Evolutionary conservation across 2,113 vertebrate genomes (phyloP), one percentile per base, ranked within the genome.

Genomic region (Motacilla tschutschensis): DNA sequence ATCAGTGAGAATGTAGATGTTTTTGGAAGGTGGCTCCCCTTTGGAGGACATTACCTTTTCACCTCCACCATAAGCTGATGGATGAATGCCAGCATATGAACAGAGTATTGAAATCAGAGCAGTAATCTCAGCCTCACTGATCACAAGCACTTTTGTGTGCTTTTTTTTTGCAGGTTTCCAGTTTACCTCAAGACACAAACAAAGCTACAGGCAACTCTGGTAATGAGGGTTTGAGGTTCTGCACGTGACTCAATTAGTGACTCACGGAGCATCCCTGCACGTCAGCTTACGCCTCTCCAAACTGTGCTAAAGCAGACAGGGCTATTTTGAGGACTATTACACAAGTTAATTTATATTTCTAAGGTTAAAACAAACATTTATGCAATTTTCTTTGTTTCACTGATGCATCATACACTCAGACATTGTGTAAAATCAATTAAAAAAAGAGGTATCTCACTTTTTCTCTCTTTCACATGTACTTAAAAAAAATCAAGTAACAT

Each of bases 191-290:
- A 87, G 87, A 67, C 38, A 54, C 58, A 77, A 71, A 74, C 57
- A 90, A 72, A 85, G 50, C 79, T 63, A 79, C 53, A 28, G 69
- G 53, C 67, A 63, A 33, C 44, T 77, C 35, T 57, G 46, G 69
- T 71, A 91, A 83, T 69, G 65, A 90, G n/a, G 20, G 64, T 67
- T 89, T 90, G 82, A 90, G 76, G 58, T 92, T 87, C 92, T 48
- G 60, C 24, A 14, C 60, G 77, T 93, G 82, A 74, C 69, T 90
- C 83, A 79, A 15, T 64, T 53, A 55, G 36, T 85, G 84, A 87
- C 57, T 91, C 77, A 41, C 2, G 5, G 43, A 89, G 58, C 73
- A 73, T 80, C 72, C 62, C 54, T 83, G 17, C 50, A 65, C 13
- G 14, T 50, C 26, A 28, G 21, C 31, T 91, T 72, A 79, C 1